Base-by-base conservation (phyloP, 2,888 invertebrate species). In the Junonia oenone region DNA sequence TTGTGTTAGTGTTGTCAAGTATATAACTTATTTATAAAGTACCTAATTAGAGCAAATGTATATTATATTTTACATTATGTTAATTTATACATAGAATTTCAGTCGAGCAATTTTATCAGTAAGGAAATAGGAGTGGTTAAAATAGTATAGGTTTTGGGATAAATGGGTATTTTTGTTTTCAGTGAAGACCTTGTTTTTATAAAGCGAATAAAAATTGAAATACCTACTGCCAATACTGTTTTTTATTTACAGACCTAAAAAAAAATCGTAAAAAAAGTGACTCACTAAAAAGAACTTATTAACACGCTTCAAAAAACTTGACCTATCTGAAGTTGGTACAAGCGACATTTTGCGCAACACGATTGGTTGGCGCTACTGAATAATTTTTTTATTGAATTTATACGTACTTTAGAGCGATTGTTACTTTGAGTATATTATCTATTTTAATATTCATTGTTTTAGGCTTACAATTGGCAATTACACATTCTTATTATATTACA, bases 161-260 rank as follows among this genome's bases (percentile, higher is more conserved):
- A 45, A 54, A 47, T 51, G 48, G 56, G 52, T 59, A 27, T 56
- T 59, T 75, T 76, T 73, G 75, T 76, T 78, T 78, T 76, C 72
- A 75, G 73, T 76, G 73, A 40, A 19, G 17, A 74, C 69, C 72
- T 75, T 73, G 74, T 81, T 83, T 80, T 79, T 76, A 74, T 73
- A 75, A 68, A 81, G 78, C 76, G 76, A 73, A 81, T 71, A 73
- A 73, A 67, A 78, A 75, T 62, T 63, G 59, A 67, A 68, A 63
- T 67, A 69, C 62, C 71, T 80, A 78, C 75, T 78, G 78, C 75
- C 76, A 73, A 33, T 62, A 19, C n/a, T 45, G 56, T 59, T 63
- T 76, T 79, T 81, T 58, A 69, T 71, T 75, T 61, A 51, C 43
- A 27, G 11, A 27, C 26, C 6, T 33, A 9, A 2, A 8, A 11